A percentile compares a stretch with the other conserved stretches of the same genome.
Evolutionary conservation across 2,888 invertebrate genomes (phyloP).

Genomic region (Entomobrya multifasciata): DNA sequence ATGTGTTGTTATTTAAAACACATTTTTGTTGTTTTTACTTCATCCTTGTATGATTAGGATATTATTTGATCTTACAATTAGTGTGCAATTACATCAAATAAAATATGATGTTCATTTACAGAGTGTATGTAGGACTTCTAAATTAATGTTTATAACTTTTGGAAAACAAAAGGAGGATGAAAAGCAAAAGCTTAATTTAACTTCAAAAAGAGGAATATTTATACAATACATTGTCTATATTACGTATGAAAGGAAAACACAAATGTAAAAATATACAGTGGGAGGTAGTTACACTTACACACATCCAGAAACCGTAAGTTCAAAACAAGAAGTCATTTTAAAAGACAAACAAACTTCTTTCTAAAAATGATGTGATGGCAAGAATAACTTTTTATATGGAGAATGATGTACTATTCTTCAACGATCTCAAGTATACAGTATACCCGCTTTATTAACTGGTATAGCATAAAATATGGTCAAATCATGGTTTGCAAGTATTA

Average conservation of each 20-base stretch:
- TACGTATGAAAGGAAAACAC: not conserved
- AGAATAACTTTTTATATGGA: not conserved
- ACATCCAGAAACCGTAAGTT: not conserved
- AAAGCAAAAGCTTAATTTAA: not conserved
- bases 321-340: not conserved
- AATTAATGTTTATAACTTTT: conserved; percentile 1
- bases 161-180: not conserved
- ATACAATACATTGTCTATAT: not conserved
- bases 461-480: too few species aligned
- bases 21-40: not conserved
- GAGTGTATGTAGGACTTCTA: not conserved
- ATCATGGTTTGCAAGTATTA: too few species aligned
- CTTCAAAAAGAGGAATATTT: not conserved
- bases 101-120: not conserved
- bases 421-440: too few species aligned
- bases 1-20: not conserved
- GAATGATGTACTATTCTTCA: not conserved
- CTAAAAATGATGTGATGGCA: not conserved
- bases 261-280: too few species aligned
- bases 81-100: not conserved
- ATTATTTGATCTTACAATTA: conserved; percentile 23
- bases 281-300: too few species aligned
- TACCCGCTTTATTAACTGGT: too few species aligned
- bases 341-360: not conserved
- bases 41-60: not conserved